Percentiles rank a stretch among this genome's conserved stretches.
phyloP scores from a whole-genome alignment of 2,797 vertebrate genomes.

The Enteromius argenteus region DNA sequence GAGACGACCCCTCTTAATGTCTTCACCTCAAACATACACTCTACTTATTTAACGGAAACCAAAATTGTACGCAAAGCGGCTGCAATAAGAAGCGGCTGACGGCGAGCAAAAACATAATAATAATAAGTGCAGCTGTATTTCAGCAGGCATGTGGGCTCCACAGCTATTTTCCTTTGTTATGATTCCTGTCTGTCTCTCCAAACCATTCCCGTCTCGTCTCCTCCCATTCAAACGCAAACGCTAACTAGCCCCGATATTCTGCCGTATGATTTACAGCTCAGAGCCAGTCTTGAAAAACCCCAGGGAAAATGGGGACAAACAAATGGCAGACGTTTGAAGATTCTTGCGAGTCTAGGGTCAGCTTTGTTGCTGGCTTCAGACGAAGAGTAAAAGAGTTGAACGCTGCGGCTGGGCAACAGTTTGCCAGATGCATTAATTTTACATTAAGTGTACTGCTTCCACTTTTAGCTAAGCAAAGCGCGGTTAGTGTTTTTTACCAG shows the following conservation, averaged over 20 bases:
- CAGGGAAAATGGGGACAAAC: conserved; percentile 51
- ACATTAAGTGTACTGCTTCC: conserved; percentile 14
- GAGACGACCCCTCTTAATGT: background rate
- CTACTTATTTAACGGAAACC: conserved; percentile 21
- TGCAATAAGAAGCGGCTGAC: background rate
- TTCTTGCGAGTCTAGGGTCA: conserved; percentile 41
- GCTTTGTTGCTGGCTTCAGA: conserved; percentile 54
- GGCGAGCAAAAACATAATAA: background rate
- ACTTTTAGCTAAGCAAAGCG: conserved; percentile 14
- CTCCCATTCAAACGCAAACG: conserved; percentile 31
- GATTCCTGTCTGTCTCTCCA: conserved; percentile 38
- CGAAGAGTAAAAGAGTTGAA: conserved; percentile 43
- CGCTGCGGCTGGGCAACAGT: conserved; percentile 15
- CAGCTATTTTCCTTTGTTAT: conserved; percentile 49
- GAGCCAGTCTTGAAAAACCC: conserved; percentile 38
- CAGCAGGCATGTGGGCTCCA: conserved; percentile 3
- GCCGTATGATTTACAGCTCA: conserved; percentile 44
- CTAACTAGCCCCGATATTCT: conserved; percentile 50
- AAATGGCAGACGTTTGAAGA: conserved; percentile 52
- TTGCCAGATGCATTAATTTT: conserved; percentile 23
- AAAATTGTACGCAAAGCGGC: background rate
- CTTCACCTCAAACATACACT: conserved; percentile 12
- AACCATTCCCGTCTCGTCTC: conserved; percentile 47
- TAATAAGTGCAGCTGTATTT: conserved; percentile 2
- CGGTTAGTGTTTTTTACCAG: conserved; percentile 9